These are phyloP conservation scores for Leptinotarsa defecta DNA, from an alignment of 1,140 invertebrate species.

Conservation along the genomic window DNA sequence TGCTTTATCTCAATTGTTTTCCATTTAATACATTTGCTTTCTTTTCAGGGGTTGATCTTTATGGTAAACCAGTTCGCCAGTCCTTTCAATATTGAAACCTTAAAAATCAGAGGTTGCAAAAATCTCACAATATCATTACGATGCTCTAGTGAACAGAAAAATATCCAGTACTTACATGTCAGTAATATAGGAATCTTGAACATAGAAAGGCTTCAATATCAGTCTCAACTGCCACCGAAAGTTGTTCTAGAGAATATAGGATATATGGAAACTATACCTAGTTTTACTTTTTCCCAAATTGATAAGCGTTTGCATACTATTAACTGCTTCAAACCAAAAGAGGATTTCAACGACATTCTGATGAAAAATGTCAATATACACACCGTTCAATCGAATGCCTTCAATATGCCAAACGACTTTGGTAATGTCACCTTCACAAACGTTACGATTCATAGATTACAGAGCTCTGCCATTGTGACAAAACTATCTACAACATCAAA, in stretches of 20 bases:
- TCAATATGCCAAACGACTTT: constrained; percentile 56
- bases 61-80: too few species aligned
- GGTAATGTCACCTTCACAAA: constrained; percentile 59
- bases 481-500: constrained; percentile 45
- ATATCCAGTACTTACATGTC: constrained; percentile 20
- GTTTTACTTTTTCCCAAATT: constrained; percentile 53
- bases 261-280: constrained; percentile 56
- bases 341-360: constrained; percentile 54
- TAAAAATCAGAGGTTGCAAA: constrained; percentile 51
- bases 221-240: constrained; percentile 50
- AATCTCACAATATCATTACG: constrained; percentile 56
- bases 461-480: constrained; percentile 56
- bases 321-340: constrained; percentile 42
- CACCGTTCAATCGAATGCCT: constrained; percentile 57
- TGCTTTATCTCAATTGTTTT: too few species aligned
- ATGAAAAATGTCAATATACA: constrained; percentile 59
- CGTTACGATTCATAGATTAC: constrained; percentile 56
- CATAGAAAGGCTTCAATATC: constrained; percentile 41
- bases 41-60: too few species aligned
- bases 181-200: constrained; percentile 35
- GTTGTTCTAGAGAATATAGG: constrained; percentile 58
- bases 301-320: constrained; percentile 15
- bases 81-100: too few species aligned
- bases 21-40: too few species aligned
- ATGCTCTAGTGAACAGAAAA: constrained; percentile 53